Evolutionary conservation across 2,888 invertebrate species (phyloP), one percentile per base, ranked within the genome.

Genomic region (Lepidocyrtinus sp.): DNA sequence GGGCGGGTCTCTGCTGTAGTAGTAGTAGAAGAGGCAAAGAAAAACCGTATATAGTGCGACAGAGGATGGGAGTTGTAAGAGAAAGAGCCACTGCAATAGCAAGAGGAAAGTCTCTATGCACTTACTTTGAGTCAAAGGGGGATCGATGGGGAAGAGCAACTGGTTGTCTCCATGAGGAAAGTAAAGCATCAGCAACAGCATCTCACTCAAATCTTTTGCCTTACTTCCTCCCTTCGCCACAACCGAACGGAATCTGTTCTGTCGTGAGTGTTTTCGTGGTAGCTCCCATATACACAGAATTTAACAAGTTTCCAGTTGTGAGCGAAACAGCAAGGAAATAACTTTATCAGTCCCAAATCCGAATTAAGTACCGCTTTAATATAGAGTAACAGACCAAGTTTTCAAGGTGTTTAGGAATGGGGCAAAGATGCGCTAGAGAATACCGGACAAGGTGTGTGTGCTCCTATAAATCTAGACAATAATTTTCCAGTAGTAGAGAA

Each of bases 141-240:
- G 86, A 86, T 86, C 86, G 86, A 86, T 86, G 83, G 79, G 83
- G 84, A 86, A 85, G 86, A 86, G 86, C 86, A 86, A 86, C 86
- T 86, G 85, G 86, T 86, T 86, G 86, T 85, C 85, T 81, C 84
- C 74, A 69, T 79, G 71, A 78, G 72, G 72, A 64, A 27, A 68
- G 68, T 19, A 78, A 55, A 17, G n/a, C 36, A 75, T 45, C 61
- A 21, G 27, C 63, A 75, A 22, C 59, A 59, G n/a, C 59, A 45
- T 55, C 55, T 45, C 19, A 50, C 22, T 21, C 15, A 50, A 26
- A 24, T 36, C 9, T 69, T 22, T 65, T 50, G 17, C 26, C 22
- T 64, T 74, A 7, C 50, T 45, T 24, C 17, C 36, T 19, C n/a
- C 64, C 9, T 73, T 21, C 21, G 15, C 69, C 2, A 50, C 46